Evolutionary conservation across 2,888 invertebrate genomes (phyloP).

Genomic region (Mythimna ferrago): DNA sequence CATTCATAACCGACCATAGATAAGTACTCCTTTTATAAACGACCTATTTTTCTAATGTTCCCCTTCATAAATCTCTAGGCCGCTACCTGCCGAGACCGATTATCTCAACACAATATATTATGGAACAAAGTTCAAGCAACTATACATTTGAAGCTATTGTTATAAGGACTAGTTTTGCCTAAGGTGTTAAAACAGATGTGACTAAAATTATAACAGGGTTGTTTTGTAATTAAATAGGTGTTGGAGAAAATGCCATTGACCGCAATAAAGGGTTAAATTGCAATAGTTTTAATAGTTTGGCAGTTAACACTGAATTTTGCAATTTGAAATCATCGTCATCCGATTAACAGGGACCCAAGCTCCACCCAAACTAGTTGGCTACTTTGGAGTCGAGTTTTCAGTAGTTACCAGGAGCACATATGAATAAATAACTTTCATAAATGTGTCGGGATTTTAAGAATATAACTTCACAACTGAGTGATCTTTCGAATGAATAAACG

Average conservation of each 20-base stretch:
- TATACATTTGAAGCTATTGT: fast-evolving
- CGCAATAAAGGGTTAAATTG: slow-evolving; percentile 32
- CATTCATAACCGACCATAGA: not conserved
- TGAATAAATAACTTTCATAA: slow-evolving; percentile 7
- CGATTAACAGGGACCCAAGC: slow-evolving; percentile 16
- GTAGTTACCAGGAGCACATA: slow-evolving; percentile 19
- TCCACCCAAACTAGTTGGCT: slow-evolving; percentile 9
- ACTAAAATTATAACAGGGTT: slow-evolving; percentile 6
- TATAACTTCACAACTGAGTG: not conserved
- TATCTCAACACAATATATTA: slow-evolving; percentile 21
- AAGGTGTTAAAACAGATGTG: not conserved
- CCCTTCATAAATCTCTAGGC: slow-evolving; percentile 28
- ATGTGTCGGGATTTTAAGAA: not conserved
- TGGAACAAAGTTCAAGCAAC: not conserved
- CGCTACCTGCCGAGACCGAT: slow-evolving; percentile 35
- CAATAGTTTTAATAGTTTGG: slow-evolving; percentile 33
- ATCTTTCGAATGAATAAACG: too few relatives aligned
- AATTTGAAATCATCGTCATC: slow-evolving; percentile 26
- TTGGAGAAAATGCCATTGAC: slow-evolving; percentile 20
- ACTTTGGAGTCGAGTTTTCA: not conserved
- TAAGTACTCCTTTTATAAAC: slow-evolving; percentile 11
- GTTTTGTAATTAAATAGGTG: slow-evolving; percentile 14
- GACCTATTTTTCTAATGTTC: slow-evolving; percentile 41
- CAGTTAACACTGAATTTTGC: slow-evolving; percentile 35
- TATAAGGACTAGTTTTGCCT: slow-evolving; percentile 3